Percentiles rank a stretch among this genome's conserved stretches.
Evolutionary conservation across 2,888 invertebrate species (phyloP).

Genomic region (Lottia scabra): DNA sequence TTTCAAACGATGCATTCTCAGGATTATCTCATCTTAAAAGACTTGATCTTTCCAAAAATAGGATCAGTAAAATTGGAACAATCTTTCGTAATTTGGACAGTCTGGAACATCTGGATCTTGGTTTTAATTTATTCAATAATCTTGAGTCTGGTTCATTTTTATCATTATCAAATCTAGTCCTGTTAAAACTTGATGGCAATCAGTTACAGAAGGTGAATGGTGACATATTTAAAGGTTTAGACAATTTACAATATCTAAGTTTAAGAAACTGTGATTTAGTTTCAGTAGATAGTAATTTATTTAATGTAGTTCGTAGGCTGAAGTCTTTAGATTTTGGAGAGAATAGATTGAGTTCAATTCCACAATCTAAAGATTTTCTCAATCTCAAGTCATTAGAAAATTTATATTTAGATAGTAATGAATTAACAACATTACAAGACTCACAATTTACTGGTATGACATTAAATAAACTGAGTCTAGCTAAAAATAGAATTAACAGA

Average conservation of each 20-base stretch:
- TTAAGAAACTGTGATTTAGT: slow-evolving; percentile 43
- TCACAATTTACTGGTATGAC: slow-evolving; percentile 46
- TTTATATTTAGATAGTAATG: slow-evolving; percentile 46
- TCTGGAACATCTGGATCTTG: slow-evolving; percentile 41
- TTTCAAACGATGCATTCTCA: slow-evolving; percentile 40
- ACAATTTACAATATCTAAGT: slow-evolving; percentile 37
- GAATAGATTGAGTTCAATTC: slow-evolving; percentile 45
- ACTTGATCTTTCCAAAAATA: slow-evolving; percentile 50
- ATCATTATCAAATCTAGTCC: slow-evolving; percentile 35
- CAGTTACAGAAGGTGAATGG: slow-evolving; percentile 39
- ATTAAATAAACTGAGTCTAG: slow-evolving; percentile 44
- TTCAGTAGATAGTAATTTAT: slow-evolving; percentile 43
- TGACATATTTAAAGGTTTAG: slow-evolving; percentile 42
- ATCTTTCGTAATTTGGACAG: slow-evolving; percentile 37
- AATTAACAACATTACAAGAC: slow-evolving; percentile 34
- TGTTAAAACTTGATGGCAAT: slow-evolving; percentile 46
- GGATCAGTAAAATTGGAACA: slow-evolving; percentile 31
- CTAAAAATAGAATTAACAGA: slow-evolving; percentile 44
- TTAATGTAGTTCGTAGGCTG: slow-evolving; percentile 36
- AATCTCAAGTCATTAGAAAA: slow-evolving; percentile 36
- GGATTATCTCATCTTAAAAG: slow-evolving; percentile 35
- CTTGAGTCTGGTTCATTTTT: slow-evolving; percentile 40
- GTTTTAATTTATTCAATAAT: slow-evolving; percentile 36
- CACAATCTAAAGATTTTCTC: slow-evolving; percentile 35
- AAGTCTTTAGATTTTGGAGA: slow-evolving; percentile 44